phyloP scores from a whole-genome alignment of 2,888 invertebrate species.

The Cephus pygmeus region DNA sequence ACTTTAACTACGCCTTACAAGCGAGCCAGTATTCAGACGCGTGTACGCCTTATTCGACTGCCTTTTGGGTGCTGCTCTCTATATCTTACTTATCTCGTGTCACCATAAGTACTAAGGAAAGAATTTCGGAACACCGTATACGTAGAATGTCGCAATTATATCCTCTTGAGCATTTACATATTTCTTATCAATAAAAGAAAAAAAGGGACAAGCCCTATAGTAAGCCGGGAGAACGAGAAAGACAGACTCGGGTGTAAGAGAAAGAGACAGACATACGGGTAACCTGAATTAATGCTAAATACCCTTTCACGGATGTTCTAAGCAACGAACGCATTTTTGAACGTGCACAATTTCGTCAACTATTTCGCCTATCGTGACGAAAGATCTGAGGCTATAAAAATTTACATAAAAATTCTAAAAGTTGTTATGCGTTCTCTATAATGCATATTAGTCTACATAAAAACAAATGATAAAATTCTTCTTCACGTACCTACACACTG shows the following conservation, averaged over 20 bases:
- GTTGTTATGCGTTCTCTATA: neutral
- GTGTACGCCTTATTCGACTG: neutral
- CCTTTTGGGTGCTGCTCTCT: constrained; percentile 11
- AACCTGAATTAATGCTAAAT: neutral
- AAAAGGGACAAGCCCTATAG: neutral
- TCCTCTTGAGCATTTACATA: neutral
- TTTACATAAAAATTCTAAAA: neutral
- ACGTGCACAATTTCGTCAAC: neutral
- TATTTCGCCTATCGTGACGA: neutral
- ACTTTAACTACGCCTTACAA: constrained; percentile 51
- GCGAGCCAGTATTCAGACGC: constrained; percentile 12
- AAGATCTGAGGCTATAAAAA: neutral
- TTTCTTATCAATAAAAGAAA: neutral
- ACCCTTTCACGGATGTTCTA: neutral
- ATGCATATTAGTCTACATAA: neutral
- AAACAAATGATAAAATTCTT: neutral
- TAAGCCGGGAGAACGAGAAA: neutral
- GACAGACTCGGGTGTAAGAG: neutral
- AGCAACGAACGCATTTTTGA: neutral
- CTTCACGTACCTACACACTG: neutral
- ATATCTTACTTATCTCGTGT: constrained; percentile 24
- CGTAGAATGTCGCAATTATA: neutral
- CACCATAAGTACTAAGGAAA: neutral
- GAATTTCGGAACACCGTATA: neutral
- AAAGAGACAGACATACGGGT: neutral